Percentiles rank a stretch among this genome's conserved stretches.
Evolutionary conservation across 2,888 invertebrate genomes (phyloP).

Genomic region (Aphodius sticticus): DNA sequence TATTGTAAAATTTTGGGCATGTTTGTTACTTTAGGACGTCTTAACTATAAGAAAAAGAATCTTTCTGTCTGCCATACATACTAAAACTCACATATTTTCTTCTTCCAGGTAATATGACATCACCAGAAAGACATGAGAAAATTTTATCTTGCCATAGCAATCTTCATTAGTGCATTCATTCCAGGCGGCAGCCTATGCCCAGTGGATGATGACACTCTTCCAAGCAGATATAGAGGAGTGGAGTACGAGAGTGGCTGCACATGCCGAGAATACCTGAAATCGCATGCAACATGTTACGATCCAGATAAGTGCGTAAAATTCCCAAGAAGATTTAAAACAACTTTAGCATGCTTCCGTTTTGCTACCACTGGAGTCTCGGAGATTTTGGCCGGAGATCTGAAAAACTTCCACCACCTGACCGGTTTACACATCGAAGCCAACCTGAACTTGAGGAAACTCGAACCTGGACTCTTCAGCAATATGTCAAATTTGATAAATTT

Average conservation of each 20-base stretch:
- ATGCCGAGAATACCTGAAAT: slow-evolving; percentile 60
- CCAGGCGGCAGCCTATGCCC: not conserved
- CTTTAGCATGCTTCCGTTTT: slow-evolving; percentile 60
- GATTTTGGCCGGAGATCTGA: slow-evolving; percentile 60
- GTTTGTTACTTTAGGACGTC: no score
- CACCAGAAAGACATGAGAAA: not conserved
- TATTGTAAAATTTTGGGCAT: no score
- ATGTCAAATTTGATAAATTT: slow-evolving; percentile 62
- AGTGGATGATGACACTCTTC: not conserved
- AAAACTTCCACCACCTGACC: slow-evolving; percentile 56
- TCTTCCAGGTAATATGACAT: not conserved
- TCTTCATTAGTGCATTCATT: not conserved
- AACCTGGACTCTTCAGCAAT: slow-evolving; percentile 63
- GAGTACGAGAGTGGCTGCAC: slow-evolving; percentile 58
- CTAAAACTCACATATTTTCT: not conserved
- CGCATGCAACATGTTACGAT: slow-evolving; percentile 64
- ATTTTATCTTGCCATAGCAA: not conserved
- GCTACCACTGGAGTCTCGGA: slow-evolving; percentile 62
- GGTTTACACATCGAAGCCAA: slow-evolving; percentile 66
- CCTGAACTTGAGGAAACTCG: slow-evolving; percentile 61
- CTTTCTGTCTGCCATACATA: not conserved
- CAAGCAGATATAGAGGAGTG: not conserved
- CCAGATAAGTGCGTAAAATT: slow-evolving; percentile 63
- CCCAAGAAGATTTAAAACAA: slow-evolving; percentile 61
- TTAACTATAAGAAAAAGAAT: no score